Conservation (phyloP, 2,113 vertebrate species). For the Seriola dumerili region DNA sequence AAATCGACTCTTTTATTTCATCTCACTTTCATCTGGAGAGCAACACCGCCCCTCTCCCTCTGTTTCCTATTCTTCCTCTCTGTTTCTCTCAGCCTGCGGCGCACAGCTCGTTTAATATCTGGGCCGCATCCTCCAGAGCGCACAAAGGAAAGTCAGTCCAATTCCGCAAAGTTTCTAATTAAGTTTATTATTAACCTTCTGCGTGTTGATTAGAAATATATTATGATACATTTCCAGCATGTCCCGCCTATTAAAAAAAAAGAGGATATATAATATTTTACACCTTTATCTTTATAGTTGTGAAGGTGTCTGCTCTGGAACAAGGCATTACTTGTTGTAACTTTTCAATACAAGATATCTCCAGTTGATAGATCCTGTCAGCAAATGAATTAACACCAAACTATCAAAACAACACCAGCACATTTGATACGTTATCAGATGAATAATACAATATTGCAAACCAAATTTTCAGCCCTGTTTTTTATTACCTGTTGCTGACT, state of each 20-base stretch:
- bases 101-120: conserved; percentile 90
- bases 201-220: neutral
- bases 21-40: conserved; percentile 95
- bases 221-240: conserved; percentile 2
- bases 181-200: conserved; percentile 44
- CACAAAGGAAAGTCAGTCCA: conserved; percentile 57
- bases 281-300: neutral
- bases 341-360: neutral
- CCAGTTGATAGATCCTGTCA: neutral
- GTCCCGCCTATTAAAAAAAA: neutral
- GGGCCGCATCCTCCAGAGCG: conserved; percentile 66
- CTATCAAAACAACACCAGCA: neutral
- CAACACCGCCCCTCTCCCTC: conserved; percentile 89
- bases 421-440: neutral
- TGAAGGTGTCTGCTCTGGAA: neutral
- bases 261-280: neutral
- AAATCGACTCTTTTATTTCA: conserved; percentile 98
- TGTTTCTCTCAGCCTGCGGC: conserved; percentile 81
- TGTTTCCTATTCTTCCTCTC: conserved; percentile 47
- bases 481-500: neutral
- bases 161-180: conserved; percentile 49
- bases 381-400: neutral
- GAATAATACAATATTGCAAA: neutral
- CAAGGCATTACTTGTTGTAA: neutral
- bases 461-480: neutral